Conservation (phyloP, 2,113 vertebrate genomes). For the Proteles cristata region DNA sequence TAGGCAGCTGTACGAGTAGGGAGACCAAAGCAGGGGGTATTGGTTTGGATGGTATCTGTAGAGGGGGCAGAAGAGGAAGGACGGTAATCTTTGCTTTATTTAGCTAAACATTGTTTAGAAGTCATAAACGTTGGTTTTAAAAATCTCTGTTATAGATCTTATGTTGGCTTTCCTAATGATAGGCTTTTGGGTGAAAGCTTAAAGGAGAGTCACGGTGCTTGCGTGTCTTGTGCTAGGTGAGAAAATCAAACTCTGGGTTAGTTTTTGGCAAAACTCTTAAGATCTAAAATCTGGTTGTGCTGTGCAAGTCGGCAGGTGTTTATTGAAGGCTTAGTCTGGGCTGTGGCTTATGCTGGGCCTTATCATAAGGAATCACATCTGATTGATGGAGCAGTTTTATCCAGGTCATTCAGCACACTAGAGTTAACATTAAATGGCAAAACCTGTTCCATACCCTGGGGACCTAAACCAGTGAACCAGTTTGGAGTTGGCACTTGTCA, state of each 20-base stretch:
- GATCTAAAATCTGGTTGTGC: not conserved
- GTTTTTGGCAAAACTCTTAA: not conserved
- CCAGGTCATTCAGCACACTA: constrained; percentile 1
- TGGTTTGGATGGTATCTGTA: not conserved
- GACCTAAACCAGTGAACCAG: not conserved
- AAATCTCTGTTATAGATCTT: not conserved
- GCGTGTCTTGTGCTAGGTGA: not conserved
- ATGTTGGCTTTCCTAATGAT: not conserved
- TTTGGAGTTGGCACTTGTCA: not conserved
- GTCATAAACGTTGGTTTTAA: not conserved
- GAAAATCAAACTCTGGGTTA: not conserved
- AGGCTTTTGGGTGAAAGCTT: not conserved
- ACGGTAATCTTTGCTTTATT: not conserved
- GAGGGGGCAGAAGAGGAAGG: not conserved
- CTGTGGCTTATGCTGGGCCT: not conserved
- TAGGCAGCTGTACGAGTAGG: not conserved
- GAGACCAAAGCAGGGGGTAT: not conserved
- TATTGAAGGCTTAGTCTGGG: not conserved
- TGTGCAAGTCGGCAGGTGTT: not conserved
- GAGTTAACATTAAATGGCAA: not conserved
- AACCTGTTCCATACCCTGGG: not conserved
- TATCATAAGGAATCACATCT: not conserved
- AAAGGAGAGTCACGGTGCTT: not conserved
- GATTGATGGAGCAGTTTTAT: constrained; percentile 13
- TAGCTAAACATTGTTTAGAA: constrained; percentile 5